phyloP scores from a whole-genome alignment of 1,140 invertebrate genomes.

The Bombus terrestris region DNA sequence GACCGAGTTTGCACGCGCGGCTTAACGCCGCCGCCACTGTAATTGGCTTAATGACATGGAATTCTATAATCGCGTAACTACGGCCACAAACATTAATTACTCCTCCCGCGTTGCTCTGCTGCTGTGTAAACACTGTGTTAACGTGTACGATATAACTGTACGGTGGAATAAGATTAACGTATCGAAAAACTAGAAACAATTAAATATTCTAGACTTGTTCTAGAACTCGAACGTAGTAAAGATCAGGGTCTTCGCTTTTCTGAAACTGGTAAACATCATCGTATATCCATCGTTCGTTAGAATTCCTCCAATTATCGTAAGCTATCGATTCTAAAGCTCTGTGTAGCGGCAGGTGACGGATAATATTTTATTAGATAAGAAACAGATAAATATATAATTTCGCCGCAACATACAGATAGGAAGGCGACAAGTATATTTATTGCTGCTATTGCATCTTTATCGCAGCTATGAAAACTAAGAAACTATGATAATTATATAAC shows the following conservation, averaged over 20 bases:
- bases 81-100: constrained; percentile 12
- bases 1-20: constrained; percentile 27
- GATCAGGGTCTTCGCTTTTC: background rate
- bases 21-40: background rate
- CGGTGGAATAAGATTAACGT: background rate
- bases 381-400: too few relatives aligned
- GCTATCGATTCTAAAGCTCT: too few relatives aligned
- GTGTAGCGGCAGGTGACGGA: too few relatives aligned
- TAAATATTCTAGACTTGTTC: background rate
- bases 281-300: background rate
- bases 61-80: constrained; percentile 26
- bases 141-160: background rate
- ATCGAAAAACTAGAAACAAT: background rate
- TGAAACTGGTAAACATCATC: background rate
- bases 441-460: too few relatives aligned
- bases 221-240: background rate
- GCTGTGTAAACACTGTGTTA: constrained; percentile 16
- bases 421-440: too few relatives aligned
- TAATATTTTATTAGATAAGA: too few relatives aligned
- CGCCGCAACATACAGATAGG: too few relatives aligned
- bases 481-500: too few relatives aligned
- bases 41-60: constrained; percentile 37
- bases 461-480: too few relatives aligned
- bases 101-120: background rate
- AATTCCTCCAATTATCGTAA: too few relatives aligned